Evolutionary conservation across 2,113 vertebrate species (phyloP).

Genomic region (Trinectes maculatus): DNA sequence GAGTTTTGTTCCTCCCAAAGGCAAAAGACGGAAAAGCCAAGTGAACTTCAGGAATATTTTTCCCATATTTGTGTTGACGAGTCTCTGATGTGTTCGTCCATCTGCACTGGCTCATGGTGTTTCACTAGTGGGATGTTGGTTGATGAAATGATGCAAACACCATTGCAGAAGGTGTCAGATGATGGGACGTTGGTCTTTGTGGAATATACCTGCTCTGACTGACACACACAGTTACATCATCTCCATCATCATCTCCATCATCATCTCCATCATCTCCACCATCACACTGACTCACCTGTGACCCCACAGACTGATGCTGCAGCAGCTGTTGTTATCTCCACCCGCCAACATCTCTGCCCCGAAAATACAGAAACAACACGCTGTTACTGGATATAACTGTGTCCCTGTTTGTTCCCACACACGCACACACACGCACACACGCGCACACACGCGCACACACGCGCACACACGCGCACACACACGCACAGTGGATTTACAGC

Average conservation of each 20-base stretch:
- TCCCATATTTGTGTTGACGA: no score
- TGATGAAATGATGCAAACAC: no score
- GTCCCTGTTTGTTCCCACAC: no score
- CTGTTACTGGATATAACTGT: no score
- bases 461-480: conserved; percentile 17
- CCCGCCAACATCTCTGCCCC: background rate
- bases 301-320: background rate
- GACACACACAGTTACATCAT: conserved; percentile 16
- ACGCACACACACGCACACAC: background rate
- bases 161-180: no score
- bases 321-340: background rate
- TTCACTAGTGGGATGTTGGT: no score
- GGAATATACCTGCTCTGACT: background rate
- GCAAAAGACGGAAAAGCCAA: no score
- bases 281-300: conserved; percentile 20
- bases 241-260: conserved; percentile 18
- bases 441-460: background rate
- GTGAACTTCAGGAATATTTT: no score
- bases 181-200: no score
- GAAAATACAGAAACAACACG: background rate
- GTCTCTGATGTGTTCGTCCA: no score
- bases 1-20: no score
- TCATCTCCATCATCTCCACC: background rate
- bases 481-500: conserved; percentile 36
- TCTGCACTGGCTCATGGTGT: no score